Conservation (phyloP, 2,797 vertebrate genomes). For the Todus mexicanus region DNA sequence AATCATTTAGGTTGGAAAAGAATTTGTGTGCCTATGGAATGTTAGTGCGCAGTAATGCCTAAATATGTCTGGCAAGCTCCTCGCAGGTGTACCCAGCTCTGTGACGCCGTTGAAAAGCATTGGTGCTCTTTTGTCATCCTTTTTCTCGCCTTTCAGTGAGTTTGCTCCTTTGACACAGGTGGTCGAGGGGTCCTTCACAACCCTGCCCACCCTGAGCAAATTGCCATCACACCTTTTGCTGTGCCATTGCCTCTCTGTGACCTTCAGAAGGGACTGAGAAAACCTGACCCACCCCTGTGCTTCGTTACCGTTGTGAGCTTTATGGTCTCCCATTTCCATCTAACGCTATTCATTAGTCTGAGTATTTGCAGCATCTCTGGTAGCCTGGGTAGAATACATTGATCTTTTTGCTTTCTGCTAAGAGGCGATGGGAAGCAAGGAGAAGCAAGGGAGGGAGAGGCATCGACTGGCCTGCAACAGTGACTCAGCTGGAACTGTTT, state of each 20-base stretch:
- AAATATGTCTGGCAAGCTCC: neutral
- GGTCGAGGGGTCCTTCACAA: accelerated
- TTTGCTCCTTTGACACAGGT: neutral
- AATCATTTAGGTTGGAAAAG: neutral
- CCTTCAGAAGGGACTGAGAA: too few relatives aligned
- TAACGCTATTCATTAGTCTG: neutral
- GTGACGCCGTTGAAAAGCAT: neutral
- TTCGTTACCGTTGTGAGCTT: neutral
- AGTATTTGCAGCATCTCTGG: neutral
- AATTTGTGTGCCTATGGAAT: neutral
- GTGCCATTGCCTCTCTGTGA: accelerated
- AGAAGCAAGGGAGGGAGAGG: neutral
- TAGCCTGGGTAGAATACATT: neutral
- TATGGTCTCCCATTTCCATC: neutral
- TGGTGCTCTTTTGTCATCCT: neutral
- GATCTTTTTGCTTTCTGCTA: neutral
- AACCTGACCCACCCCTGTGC: neutral
- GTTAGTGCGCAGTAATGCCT: neutral
- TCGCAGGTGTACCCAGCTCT: neutral
- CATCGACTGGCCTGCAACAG: neutral
- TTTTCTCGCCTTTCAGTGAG: accelerated
- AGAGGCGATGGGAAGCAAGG: neutral
- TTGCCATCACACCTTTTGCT: accelerated
- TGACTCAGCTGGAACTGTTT: conserved; percentile 30
- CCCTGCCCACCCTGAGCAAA: neutral